These are phyloP conservation scores for Ranitomeya imitator DNA, from an alignment of 2,113 vertebrate genomes.

Conservation along the genomic window DNA sequence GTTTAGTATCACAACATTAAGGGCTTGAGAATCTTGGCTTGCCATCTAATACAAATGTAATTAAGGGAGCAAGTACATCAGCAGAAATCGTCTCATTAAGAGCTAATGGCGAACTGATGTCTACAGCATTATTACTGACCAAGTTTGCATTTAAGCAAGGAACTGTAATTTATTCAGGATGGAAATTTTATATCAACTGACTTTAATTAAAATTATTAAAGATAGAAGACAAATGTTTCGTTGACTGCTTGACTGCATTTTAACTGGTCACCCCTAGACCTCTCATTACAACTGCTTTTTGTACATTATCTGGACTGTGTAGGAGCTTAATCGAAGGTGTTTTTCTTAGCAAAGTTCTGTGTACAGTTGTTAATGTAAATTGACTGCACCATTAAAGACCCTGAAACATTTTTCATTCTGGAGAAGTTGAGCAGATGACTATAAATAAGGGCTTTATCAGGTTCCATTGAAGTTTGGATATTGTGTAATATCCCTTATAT, in stretches of 20 bases:
- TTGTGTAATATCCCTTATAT: not conserved
- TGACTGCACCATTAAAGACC: slow-evolving; percentile 86
- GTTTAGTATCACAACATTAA: slow-evolving; percentile 9
- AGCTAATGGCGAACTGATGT: slow-evolving; percentile 75
- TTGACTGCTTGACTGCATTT: slow-evolving; percentile 88
- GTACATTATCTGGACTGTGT: slow-evolving; percentile 84
- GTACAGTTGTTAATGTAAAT: slow-evolving; percentile 90
- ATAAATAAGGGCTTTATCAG: not conserved
- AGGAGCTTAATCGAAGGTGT: slow-evolving; percentile 91
- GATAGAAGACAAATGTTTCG: slow-evolving; percentile 81
- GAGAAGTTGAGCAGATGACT: not conserved
- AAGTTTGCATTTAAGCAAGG: slow-evolving; percentile 79
- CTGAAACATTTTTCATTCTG: slow-evolving; percentile 81
- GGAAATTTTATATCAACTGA: slow-evolving; percentile 83
- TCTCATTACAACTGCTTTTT: slow-evolving; percentile 93
- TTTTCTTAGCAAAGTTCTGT: slow-evolving; percentile 81
- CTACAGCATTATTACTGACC: slow-evolving; percentile 21
- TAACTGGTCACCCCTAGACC: slow-evolving; percentile 90
- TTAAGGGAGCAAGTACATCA: slow-evolving; percentile 35
- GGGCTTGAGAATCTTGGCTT: slow-evolving; percentile 32
- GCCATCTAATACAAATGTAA: slow-evolving; percentile 73
- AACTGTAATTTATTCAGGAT: slow-evolving; percentile 81
- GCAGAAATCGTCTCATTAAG: slow-evolving; percentile 73
- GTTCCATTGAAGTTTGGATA: not conserved
- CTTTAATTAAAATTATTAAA: slow-evolving; percentile 98